Evolutionary conservation across 2,888 invertebrate species (phyloP).

Genomic region (Ceriagrion tenellum): DNA sequence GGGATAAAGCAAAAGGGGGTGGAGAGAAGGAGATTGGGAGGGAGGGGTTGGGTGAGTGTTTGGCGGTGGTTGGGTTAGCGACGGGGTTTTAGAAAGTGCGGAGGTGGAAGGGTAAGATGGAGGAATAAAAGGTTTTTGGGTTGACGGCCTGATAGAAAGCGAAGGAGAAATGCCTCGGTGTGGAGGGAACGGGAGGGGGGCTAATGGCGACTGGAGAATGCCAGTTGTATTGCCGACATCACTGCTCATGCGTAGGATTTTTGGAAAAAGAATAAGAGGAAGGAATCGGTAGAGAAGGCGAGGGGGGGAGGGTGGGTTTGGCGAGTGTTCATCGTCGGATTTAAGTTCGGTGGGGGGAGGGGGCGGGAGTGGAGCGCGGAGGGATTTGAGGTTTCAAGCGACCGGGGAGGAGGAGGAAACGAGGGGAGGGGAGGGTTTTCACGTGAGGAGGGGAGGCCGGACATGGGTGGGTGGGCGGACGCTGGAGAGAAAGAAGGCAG

Average conservation of each 20-base stretch:
- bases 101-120: background rate
- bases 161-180: background rate
- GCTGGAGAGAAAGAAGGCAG: background rate
- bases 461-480: background rate
- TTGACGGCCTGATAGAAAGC: too few species aligned
- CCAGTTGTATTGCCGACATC: background rate
- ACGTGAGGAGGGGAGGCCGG: background rate
- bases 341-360: background rate
- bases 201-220: constrained; percentile 35
- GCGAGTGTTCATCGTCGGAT: background rate
- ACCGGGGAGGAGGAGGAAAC: background rate
- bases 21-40: background rate
- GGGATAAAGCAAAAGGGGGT: background rate
- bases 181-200: background rate
- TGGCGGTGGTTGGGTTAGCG: background rate
- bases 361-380: background rate
- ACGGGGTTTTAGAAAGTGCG: background rate
- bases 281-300: background rate
- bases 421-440: background rate
- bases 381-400: background rate
- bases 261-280: background rate
- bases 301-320: background rate
- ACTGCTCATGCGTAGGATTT: background rate
- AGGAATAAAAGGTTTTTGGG: constrained; percentile 15
- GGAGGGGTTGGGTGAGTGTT: background rate